Base-by-base conservation (phyloP, 2,113 vertebrate genomes). In the Mormyrus lacerda region DNA sequence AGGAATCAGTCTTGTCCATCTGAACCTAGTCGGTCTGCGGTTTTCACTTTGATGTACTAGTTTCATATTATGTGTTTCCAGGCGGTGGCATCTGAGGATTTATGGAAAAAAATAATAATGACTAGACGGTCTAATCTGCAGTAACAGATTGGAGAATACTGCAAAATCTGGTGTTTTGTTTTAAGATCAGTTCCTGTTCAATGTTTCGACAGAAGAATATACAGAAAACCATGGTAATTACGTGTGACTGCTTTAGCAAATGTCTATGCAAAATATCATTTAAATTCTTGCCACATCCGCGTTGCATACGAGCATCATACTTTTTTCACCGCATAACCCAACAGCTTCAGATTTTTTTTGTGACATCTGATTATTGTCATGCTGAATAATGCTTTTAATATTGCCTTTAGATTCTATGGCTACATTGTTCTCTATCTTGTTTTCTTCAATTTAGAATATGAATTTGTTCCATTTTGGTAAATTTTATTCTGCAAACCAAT, bases 301-400 rank as follows among this genome's bases (percentile, higher is more conserved):
- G 15, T 19, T 39, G 35, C 73, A 17, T 42, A 39, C 6, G 0
- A 42, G 35, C 35, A 19, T 79, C 73, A 79, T 42, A 13, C 15
- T 42, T 79, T 15, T 79, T 42, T 19, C 73, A 79, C 35, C 3
- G n/a, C 61, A 4, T 69, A 69, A 27, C n/a, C n/a, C n/a, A 69
- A n/a, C 61, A 9, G 61, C 61, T 69, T 69, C 61, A 13, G n/a
- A 69, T 79, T 79, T 5, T 69, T 69, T 79, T 79, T 79, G 17
- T 79, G 73, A 42, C 31, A 79, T 79, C 73, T 79, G 73, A 79
- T 76, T 79, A 79, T 79, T 79, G 73, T 79, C 73, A 79, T 42
- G 35, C 73, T 79, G 73, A 79, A 42, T 39, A 79, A 79, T 79
- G 73, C 73, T 4, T 79, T 17, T 79, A 79, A 79, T 79, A 79